Evolutionary conservation across 30 jellyfish, hydroid and myxozoan genomes (phyloP).

Genomic region (Hydra vulgaris): DNA sequence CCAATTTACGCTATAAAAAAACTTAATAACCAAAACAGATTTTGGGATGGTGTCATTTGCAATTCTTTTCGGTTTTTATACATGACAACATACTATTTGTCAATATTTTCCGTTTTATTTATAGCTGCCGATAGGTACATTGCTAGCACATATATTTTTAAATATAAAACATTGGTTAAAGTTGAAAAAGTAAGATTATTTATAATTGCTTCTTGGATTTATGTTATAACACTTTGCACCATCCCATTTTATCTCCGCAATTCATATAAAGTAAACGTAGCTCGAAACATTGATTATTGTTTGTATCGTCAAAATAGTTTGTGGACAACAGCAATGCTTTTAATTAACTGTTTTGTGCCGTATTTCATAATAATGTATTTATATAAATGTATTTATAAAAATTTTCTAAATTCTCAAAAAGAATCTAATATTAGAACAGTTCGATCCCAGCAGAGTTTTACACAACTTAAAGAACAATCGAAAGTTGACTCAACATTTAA

Average conservation of each 20-base stretch:
- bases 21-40: neutral
- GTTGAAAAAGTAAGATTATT: neutral
- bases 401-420: too few relatives aligned
- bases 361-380: neutral
- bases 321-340: constrained; percentile 18
- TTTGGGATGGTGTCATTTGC: constrained; percentile 1
- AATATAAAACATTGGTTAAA: constrained; percentile 7
- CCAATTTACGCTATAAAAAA: constrained; percentile 26
- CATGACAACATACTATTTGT: constrained; percentile 18
- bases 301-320: constrained; percentile 1
- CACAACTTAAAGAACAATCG: too few relatives aligned
- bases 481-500: too few relatives aligned
- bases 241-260: constrained; percentile 17
- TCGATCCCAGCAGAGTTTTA: neutral
- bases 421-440: neutral
- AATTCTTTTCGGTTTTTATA: constrained; percentile 26
- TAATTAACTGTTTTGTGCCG: constrained; percentile 13
- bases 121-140: constrained; percentile 6
- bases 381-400: too few relatives aligned
- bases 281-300: neutral
- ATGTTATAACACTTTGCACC: neutral
- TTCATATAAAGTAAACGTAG: too few relatives aligned
- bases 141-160: constrained; percentile 6
- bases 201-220: constrained; percentile 10
- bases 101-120: constrained; percentile 7